Percentiles rank a stretch among this genome's conserved stretches.
These are phyloP conservation scores for Leptinotarsa haldemani DNA, from an alignment of 2,888 invertebrate genomes.

Conservation along the genomic window DNA sequence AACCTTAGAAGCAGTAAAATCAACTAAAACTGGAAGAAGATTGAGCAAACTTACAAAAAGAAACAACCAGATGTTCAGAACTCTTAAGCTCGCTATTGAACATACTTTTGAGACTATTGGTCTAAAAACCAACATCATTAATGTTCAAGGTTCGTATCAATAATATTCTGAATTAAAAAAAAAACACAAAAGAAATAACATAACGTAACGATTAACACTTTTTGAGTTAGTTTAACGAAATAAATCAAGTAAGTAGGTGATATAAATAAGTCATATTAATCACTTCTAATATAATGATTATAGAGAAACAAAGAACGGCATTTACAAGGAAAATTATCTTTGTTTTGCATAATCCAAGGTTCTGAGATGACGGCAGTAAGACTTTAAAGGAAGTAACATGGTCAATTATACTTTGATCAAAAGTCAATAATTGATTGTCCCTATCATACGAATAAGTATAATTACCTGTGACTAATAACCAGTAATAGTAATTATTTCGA, in stretches of 20 bases:
- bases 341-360: slow-evolving; percentile 6
- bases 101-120: too few relatives aligned
- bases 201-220: neutral
- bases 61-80: too few relatives aligned
- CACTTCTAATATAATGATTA: slow-evolving; percentile 35
- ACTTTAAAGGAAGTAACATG: slow-evolving; percentile 8
- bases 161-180: too few relatives aligned
- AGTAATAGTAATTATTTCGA: neutral
- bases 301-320: slow-evolving; percentile 33
- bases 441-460: neutral
- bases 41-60: too few relatives aligned
- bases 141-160: too few relatives aligned
- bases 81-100: too few relatives aligned
- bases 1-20: too few relatives aligned
- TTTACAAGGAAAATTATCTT: slow-evolving; percentile 28
- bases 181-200: too few relatives aligned
- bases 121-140: too few relatives aligned
- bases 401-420: slow-evolving; percentile 3
- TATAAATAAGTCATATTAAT: slow-evolving; percentile 27
- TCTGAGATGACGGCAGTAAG: neutral
- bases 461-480: neutral
- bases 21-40: too few relatives aligned
- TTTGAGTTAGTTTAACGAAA: neutral
- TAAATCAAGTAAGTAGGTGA: slow-evolving; percentile 22
- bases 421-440: neutral